Evolutionary conservation across 2,888 invertebrate genomes (phyloP).

Genomic region (Pollenia amentaria): DNA sequence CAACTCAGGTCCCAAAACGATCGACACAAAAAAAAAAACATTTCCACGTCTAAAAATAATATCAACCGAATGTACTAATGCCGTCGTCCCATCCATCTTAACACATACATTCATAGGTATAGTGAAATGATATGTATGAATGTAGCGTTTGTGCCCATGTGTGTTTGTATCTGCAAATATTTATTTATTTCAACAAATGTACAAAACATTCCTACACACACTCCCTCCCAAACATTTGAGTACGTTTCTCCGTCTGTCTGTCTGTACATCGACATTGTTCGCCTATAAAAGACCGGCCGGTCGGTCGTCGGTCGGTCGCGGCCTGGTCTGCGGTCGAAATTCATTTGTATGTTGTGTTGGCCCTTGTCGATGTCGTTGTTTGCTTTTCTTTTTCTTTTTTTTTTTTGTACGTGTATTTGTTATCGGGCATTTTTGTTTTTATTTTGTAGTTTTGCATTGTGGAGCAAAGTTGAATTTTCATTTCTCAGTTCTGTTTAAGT

Average conservation of each 20-base stretch:
- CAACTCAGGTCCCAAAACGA: constrained; percentile 67
- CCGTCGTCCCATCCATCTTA: constrained; percentile 58
- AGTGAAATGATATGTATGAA: not conserved
- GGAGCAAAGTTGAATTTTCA: constrained; percentile 59
- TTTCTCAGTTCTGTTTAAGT: constrained; percentile 31
- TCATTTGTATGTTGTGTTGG: constrained; percentile 37
- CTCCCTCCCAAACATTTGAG: constrained; percentile 30
- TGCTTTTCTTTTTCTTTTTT: constrained; percentile 7
- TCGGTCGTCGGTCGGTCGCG: constrained; percentile 56
- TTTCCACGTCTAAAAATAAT: constrained; percentile 69
- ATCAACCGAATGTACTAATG: constrained; percentile 63
- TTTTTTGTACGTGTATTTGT: constrained; percentile 23
- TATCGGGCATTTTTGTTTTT: constrained; percentile 35
- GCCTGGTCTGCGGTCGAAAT: constrained; percentile 64
- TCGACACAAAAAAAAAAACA: constrained; percentile 57
- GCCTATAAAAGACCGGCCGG: constrained; percentile 53
- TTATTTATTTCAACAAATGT: constrained; percentile 42
- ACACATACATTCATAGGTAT: not conserved
- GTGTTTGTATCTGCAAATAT: constrained; percentile 31
- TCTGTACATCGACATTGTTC: constrained; percentile 47
- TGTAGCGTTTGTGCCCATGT: no score
- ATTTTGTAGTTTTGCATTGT: constrained; percentile 50
- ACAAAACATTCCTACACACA: constrained; percentile 9
- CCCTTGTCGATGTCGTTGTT: constrained; percentile 37
- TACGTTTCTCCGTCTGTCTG: constrained; percentile 2